Conservation (phyloP, 2,797 vertebrate genomes). For the Falco cherrug region DNA sequence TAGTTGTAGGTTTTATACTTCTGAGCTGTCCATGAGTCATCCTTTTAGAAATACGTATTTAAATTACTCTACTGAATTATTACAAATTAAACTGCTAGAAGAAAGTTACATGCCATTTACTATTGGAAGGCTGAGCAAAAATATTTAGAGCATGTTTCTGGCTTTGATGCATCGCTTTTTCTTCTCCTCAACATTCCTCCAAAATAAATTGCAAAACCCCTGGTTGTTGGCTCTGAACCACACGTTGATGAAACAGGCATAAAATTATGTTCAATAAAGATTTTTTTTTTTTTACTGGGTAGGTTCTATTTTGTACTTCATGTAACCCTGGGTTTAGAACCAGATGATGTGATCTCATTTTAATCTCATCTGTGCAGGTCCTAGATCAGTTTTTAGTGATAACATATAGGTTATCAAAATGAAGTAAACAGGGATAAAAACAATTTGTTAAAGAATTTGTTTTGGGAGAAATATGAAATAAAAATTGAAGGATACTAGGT, state of each 20-base stretch:
- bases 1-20: not conserved
- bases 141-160: not conserved
- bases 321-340: not conserved
- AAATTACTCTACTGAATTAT: not conserved
- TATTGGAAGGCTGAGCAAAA: not conserved
- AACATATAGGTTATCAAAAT: not conserved
- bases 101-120: not conserved
- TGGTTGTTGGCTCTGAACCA: not conserved
- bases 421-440: not conserved
- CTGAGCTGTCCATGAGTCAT: not conserved
- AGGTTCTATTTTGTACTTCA: not conserved
- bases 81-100: not conserved
- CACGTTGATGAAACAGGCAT: not conserved
- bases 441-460: not conserved
- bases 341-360: not conserved
- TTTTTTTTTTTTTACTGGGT: not conserved
- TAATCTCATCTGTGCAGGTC: not conserved
- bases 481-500: not conserved
- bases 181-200: not conserved
- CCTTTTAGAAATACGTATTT: not conserved
- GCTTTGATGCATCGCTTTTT: not conserved
- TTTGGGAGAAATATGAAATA: not conserved
- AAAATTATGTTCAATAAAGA: not conserved
- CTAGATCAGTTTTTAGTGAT: not conserved
- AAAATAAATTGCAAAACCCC: not conserved